Percentiles rank a stretch among this genome's conserved stretches.
Evolutionary conservation across 2,888 invertebrate species (phyloP).

Genomic region (Oligia latruncula): DNA sequence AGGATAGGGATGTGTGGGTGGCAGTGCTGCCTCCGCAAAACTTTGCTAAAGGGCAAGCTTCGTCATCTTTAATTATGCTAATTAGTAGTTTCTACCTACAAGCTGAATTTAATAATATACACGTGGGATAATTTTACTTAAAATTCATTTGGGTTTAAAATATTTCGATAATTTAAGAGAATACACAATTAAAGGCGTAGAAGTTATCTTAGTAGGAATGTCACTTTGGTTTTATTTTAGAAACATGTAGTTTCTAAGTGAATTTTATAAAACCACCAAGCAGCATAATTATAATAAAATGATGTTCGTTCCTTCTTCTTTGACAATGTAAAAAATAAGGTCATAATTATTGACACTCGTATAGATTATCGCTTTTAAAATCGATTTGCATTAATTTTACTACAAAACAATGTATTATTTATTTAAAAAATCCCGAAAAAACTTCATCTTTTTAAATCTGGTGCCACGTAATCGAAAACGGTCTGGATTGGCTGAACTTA

Average conservation of each 20-base stretch:
- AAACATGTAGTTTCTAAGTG: background rate
- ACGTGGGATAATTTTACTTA: background rate
- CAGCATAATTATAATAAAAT: background rate
- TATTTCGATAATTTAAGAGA: background rate
- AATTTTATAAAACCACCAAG: background rate
- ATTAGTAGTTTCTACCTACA: slow-evolving; percentile 25
- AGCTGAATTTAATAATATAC: slow-evolving; percentile 4
- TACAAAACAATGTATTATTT: no score
- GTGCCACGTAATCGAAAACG: no score
- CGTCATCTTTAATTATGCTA: slow-evolving; percentile 26
- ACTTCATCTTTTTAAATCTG: no score
- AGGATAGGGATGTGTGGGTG: slow-evolving; percentile 14
- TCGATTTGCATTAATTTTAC: no score
- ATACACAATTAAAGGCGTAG: background rate
- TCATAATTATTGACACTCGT: no score
- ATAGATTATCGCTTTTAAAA: no score
- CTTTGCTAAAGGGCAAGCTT: background rate
- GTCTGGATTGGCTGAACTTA: no score
- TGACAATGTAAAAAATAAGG: no score
- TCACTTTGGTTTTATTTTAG: background rate
- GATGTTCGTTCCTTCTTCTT: background rate
- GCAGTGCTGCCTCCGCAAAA: background rate
- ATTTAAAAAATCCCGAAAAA: no score
- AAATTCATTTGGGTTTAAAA: background rate
- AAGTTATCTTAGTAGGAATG: background rate